Base-by-base conservation (phyloP, 92 coral and sea anemone species). In the Actinostola sp. region DNA sequence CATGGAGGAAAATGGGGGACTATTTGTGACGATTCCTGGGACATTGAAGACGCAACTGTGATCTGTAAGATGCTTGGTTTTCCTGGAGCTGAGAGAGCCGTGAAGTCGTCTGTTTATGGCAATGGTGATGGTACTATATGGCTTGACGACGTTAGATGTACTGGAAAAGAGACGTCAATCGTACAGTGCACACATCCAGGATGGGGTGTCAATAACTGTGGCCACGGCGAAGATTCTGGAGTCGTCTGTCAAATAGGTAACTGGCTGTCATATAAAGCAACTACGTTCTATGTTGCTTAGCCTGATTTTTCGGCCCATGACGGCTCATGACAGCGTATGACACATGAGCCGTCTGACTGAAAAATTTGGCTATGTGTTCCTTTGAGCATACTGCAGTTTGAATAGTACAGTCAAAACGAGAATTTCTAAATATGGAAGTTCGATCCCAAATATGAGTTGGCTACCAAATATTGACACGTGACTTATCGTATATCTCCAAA, bases 111-210 rank as follows among this genome's bases (percentile, higher is more conserved):
- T 15, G 28, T 16, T 8, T 63, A 65, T 52, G 82, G 82, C 20
- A 8, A 31, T 15, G 82, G 82, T 21, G 11, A 42, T 17, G 82
- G 82, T 8, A 50, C 73, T 6, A 53, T 76, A 16, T 76, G 82
- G 82, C 10, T 76, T 27, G 82, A 76, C 49, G 82, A 76, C n/a
- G 66, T 76, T 8, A 17, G 33, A 16, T 76, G 82, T 58, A 67
- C 23, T 1, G 82, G 82, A n/a, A 19, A 15, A 2, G 82, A 76
- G 75, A 24, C 57, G 30, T 43, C 28, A 14, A 63, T 76, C 27
- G 36, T 20, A 17, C 66, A 64, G 19, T 76, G 82, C 21, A 11
- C 24, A 17, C 82, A 67, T 57, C 67, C 66, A 2, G 82, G 73
- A 3, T 76, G 82, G 82, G 82, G 82, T 0, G 33, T 46, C 11